Evolutionary conservation across 2,797 vertebrate species (phyloP), one percentile per base, ranked within the genome.

Genomic region (Sphenopsis melanotis): DNA sequence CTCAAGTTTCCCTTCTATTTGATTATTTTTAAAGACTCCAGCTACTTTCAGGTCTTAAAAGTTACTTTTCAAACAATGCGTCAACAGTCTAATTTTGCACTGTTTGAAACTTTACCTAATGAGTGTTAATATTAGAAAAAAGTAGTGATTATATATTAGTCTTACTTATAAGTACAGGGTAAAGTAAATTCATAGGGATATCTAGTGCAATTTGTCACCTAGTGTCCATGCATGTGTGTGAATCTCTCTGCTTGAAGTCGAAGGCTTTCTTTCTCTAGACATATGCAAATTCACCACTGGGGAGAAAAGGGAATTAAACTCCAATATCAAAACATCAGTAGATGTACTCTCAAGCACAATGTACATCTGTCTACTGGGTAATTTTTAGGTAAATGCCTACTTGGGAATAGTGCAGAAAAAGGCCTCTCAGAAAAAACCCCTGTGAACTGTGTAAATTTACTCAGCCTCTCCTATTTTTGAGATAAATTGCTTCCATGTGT

Each of bases 401-500:
- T 94, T 87, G 83, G 84, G 90, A 95, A 92, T 87, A 87, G 23
- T 61, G 34, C 52, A 79, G 87, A 75, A 87, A 89, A 76, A 63
- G 6, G 5, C 46, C 42, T 70, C 87, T 90, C 5, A 26, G 70
- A 52, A 49, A 59, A 5, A 4, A 1, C 1, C 5, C 7, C 19
- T 14, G 24, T 24, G 47, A 75, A 61, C 63, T 47, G 23, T 81
- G 52, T 27, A 79, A 76, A 82, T 56, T 41, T 82, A 93, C 56
- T 84, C 75, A 64, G 21, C 47, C 55, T 92, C 46, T 94, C 24
- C 47, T 85, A 21, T 68, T 95, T 89, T 90, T 90, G 64, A 94
- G 87, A 90, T 80, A 64, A 90, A 96, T 90, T 80, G 19, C 56
- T 96, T 94, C 92, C 95, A 94, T 90, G 36, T 95, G 95, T 90